These are phyloP conservation scores for Octodonta nipae DNA, from an alignment of 2,888 invertebrate genomes.

Conservation along the genomic window DNA sequence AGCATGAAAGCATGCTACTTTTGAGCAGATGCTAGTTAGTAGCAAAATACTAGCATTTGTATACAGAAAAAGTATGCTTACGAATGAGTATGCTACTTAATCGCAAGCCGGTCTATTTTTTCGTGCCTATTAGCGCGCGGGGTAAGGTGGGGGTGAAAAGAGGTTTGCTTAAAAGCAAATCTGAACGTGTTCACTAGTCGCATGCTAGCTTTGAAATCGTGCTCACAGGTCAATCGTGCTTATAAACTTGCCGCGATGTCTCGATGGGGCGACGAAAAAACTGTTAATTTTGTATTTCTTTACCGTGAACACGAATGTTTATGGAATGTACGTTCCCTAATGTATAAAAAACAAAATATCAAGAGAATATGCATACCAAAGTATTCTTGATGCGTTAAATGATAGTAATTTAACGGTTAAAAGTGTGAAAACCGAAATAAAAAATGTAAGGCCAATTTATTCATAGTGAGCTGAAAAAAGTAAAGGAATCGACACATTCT, in stretches of 20 bases:
- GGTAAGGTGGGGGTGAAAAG: too few species aligned
- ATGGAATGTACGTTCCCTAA: not conserved
- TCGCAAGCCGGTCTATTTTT: too few species aligned
- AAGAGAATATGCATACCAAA: not conserved
- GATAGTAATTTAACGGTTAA: conserved; percentile 1
- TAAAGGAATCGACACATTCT: not conserved
- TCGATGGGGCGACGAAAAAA: conserved; percentile 1
- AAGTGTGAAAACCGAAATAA: not conserved
- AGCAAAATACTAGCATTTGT: too few species aligned
- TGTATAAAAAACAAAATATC: not conserved
- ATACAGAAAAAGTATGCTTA: too few species aligned
- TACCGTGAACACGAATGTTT: not conserved
- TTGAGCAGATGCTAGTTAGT: too few species aligned
- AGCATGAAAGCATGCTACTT: too few species aligned
- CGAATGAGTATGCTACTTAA: too few species aligned
- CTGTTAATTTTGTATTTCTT: not conserved
- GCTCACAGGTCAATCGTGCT: not conserved
- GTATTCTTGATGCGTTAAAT: not conserved
- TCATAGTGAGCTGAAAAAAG: not conserved
- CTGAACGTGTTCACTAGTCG: too few species aligned
- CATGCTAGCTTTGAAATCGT: not conserved
- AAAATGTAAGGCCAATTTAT: not conserved
- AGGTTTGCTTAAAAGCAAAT: too few species aligned
- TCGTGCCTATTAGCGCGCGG: too few species aligned
- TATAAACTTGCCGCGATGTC: not conserved